Evolutionary conservation across 2,797 vertebrate species (phyloP).

Genomic region (Miopithecus talapoin): DNA sequence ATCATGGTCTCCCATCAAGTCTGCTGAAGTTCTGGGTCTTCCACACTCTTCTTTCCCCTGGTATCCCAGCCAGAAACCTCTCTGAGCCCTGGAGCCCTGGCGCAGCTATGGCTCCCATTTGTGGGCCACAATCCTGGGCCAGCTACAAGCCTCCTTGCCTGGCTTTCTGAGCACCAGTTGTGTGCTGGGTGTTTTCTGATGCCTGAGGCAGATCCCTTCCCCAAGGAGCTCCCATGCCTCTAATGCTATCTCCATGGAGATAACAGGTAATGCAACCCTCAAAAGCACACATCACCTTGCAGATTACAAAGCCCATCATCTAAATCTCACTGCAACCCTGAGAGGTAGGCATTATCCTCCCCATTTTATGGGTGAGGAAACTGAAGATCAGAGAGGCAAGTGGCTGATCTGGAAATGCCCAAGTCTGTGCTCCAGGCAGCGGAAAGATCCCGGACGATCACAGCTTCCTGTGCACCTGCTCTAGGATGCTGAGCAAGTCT

Average conservation of each 20-base stretch:
- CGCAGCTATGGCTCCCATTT: neutral
- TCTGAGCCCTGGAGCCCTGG: neutral
- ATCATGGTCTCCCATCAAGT: accelerated
- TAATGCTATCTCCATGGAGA: neutral
- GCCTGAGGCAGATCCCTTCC: neutral
- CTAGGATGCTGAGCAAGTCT: neutral
- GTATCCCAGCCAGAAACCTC: neutral
- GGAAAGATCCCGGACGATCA: neutral
- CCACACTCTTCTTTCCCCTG: neutral
- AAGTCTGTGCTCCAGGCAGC: neutral
- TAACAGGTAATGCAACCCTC: neutral
- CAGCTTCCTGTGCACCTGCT: neutral
- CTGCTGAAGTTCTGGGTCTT: neutral
- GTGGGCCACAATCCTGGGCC: neutral
- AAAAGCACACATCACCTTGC: neutral
- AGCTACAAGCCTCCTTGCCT: neutral
- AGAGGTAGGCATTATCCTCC: neutral
- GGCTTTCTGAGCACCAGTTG: neutral
- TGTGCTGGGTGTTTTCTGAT: neutral
- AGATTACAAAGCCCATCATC: neutral
- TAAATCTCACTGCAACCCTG: neutral
- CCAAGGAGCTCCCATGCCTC: neutral
- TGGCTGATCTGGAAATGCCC: neutral
- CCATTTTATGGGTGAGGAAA: neutral
- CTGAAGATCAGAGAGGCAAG: neutral